Evolutionary conservation across 2,888 invertebrate genomes (phyloP).

Genomic region (Gymnosoma rotundatum): DNA sequence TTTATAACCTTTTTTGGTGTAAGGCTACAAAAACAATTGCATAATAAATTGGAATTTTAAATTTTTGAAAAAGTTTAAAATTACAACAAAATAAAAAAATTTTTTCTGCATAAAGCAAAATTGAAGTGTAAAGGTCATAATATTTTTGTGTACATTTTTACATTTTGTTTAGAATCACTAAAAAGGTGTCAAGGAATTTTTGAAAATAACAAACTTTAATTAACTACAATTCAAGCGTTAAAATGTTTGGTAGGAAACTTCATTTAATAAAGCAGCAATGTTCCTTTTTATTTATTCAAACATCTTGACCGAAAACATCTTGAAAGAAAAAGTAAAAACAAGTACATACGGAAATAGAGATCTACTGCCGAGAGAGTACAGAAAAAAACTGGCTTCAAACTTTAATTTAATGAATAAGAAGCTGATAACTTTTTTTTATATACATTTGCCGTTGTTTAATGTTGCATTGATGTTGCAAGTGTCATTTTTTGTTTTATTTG

Average conservation of each 20-base stretch:
- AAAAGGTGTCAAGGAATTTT: constrained; percentile 58
- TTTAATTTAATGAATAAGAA: constrained; percentile 13
- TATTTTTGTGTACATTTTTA: constrained; percentile 39
- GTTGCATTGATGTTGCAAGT: constrained; percentile 50
- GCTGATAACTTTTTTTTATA: constrained; percentile 21
- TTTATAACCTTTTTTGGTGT: constrained; percentile 47
- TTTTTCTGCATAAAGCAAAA: constrained; percentile 32
- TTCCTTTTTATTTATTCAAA: too few species aligned
- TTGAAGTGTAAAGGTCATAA: constrained; percentile 53
- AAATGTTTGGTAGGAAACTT: not conserved
- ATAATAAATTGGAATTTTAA: constrained; percentile 42
- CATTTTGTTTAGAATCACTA: constrained; percentile 16
- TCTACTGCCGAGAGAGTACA: constrained; percentile 4
- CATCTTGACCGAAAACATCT: too few species aligned
- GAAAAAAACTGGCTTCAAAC: constrained; percentile 19
- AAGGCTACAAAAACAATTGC: constrained; percentile 28
- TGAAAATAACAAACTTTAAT: not conserved
- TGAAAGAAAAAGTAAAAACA: constrained; percentile 29
- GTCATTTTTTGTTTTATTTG: constrained; percentile 1
- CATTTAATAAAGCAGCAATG: not conserved
- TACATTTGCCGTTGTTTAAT: constrained; percentile 14
- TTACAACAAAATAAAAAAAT: not conserved
- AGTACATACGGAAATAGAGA: constrained; percentile 43
- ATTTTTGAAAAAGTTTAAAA: constrained; percentile 39
- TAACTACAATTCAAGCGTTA: not conserved